These are phyloP conservation scores for Meriones unguiculatus DNA, from an alignment of 2,113 vertebrate species.

Conservation along the genomic window DNA sequence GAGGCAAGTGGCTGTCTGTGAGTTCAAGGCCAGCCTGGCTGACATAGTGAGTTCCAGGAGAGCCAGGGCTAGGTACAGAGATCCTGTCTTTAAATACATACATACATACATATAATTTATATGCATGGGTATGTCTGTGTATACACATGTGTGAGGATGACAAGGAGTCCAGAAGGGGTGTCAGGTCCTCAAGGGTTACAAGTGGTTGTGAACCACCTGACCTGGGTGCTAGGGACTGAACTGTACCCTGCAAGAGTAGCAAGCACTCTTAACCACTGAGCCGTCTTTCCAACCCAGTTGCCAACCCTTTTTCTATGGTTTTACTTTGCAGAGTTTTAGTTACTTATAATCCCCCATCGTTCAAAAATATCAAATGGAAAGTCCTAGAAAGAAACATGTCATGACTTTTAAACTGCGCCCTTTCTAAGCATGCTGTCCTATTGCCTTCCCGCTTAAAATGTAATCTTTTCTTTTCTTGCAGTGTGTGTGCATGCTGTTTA, in stretches of 20 bases:
- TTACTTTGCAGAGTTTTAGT: neutral
- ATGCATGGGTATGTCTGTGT: neutral
- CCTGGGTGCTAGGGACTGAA: neutral
- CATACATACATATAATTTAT: neutral
- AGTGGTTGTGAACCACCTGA: neutral
- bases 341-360: too few relatives aligned
- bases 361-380: neutral
- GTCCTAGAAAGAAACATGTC: neutral
- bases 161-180: neutral
- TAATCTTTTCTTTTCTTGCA: neutral
- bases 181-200: neutral
- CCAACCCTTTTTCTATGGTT: neutral
- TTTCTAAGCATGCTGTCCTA: neutral
- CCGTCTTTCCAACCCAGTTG: neutral
- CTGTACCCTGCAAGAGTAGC: neutral
- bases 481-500: rapidly evolving
- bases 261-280: neutral
- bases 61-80: neutral
- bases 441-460: neutral
- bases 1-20: neutral
- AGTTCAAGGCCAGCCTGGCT: neutral
- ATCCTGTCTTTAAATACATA: neutral
- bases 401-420: neutral
- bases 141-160: neutral
- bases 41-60: neutral